Percentiles rank a stretch among this genome's conserved stretches.
Evolutionary conservation across 2,113 vertebrate species (phyloP).

Genomic region (Pelvicachromis taeniatus): DNA sequence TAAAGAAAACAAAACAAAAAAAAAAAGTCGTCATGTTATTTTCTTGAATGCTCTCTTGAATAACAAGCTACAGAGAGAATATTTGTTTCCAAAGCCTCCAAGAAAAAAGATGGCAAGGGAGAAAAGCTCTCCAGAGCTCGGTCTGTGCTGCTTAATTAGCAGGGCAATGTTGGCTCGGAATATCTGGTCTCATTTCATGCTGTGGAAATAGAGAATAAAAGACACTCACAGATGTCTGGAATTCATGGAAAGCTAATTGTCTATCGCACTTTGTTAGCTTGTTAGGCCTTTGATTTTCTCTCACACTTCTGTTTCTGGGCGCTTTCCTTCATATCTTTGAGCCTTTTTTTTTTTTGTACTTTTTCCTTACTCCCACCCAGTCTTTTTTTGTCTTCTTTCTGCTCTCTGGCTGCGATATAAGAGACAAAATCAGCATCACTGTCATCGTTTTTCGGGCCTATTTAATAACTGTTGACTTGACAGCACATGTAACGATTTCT

Average conservation of each 20-base stretch:
- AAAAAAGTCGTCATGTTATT: neutral
- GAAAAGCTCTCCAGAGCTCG: conserved; percentile 2
- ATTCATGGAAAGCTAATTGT: conserved; percentile 48
- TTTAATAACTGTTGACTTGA: conserved; percentile 54
- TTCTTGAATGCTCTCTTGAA: conserved; percentile 19
- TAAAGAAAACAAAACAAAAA: neutral
- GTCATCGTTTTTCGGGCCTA: conserved; percentile 2
- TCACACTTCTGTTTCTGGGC: neutral
- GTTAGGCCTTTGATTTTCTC: conserved; percentile 28
- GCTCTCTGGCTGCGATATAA: neutral
- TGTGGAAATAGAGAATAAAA: neutral
- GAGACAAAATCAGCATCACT: conserved; percentile 21
- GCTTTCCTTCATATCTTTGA: neutral
- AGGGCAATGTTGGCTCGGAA: neutral
- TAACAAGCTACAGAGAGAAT: conserved; percentile 30
- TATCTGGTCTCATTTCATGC: conserved; percentile 11
- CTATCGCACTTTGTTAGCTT: conserved; percentile 17
- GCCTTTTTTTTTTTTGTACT: neutral
- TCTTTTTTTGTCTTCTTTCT: neutral
- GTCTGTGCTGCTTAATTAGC: conserved; percentile 38
- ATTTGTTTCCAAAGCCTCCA: conserved; percentile 33
- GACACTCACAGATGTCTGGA: conserved; percentile 20
- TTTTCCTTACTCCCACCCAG: neutral
- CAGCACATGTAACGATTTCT: conserved; percentile 44
- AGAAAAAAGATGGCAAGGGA: conserved; percentile 27